Evolutionary conservation across 2,113 vertebrate genomes (phyloP), one percentile per base, ranked within the genome.

Genomic region (Saccopteryx leptura): DNA sequence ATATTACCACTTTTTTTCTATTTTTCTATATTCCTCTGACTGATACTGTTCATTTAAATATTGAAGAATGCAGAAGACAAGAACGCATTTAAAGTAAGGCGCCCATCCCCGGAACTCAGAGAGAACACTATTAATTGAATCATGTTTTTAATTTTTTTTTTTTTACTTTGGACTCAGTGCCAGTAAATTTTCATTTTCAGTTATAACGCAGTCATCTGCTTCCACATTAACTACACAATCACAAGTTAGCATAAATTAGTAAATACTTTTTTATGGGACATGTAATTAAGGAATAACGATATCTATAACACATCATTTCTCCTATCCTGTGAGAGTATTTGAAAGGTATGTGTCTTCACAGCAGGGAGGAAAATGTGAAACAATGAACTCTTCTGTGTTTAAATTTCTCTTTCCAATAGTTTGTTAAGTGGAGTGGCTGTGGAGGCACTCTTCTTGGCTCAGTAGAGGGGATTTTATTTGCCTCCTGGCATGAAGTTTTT

Each of bases 121-220:
- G 50, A 89, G 76, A 65, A 80, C 14, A 68, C 46, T 26, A 56
- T 91, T 96, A 83, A 93, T 26, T 90, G 54, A 94, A 80, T 94
- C 89, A 6, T 56, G 24, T 54, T 92, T 94, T 39, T 3, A 39
- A 39, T 39, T 39, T 39, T 39, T 39, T 39, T 39, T 39, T 94
- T 94, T 88, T 72, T 48, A 71, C 52, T 74, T 84, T 66, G 11
- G 33, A 71, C 14, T 87, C 10, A 69, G 15, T 78, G 28, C 46
- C 78, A 93, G n/a, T 76, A 60, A 81, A 78, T 69, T 85, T 87
- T 84, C 58, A 86, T 88, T 88, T 93, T 94, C 80, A 56, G 82
- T 81, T 56, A 56, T 87, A 91, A 69, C 50, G n/a, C 60, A 89
- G 76, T 74, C 91, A 93, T 79, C 31, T 69, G 61, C 71, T 80